Evolutionary conservation across 92 coral and sea anemone species (phyloP), one percentile per base, ranked within the genome.

Genomic region (Isaurus tuberculatus): DNA sequence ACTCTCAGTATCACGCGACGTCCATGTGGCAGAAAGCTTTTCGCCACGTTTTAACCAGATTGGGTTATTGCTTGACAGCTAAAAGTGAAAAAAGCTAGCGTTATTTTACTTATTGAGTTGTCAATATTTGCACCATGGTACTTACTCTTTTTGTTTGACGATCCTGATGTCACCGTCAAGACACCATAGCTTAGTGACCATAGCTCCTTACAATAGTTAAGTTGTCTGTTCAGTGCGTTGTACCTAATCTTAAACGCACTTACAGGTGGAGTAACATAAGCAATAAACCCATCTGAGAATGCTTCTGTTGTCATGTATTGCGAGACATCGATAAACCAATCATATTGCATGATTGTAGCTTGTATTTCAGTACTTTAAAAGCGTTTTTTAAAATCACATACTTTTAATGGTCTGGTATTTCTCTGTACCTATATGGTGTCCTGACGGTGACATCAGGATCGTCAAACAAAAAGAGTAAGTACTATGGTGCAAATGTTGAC

Each of bases 201-300:
- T n/a, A n/a, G n/a, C n/a, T n/a, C n/a, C n/a, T n/a, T n/a, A n/a
- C n/a, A n/a, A n/a, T n/a, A n/a, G n/a, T n/a, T n/a, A n/a, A n/a
- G n/a, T n/a, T n/a, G n/a, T n/a, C n/a, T n/a, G n/a, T n/a, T n/a
- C n/a, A n/a, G n/a, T n/a, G n/a, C n/a, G n/a, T n/a, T n/a, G n/a
- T n/a, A n/a, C n/a, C n/a, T n/a, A n/a, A n/a, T n/a, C n/a, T n/a
- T n/a, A n/a, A n/a, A n/a, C n/a, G n/a, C n/a, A n/a, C n/a, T n/a
- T n/a, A n/a, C n/a, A n/a, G n/a, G n/a, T n/a, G n/a, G n/a, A n/a
- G 99, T 89, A 17, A 48, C 83, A 30, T 96, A 98, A 11, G 94
- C 97, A n/a, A 90, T 77, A 64, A 96, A 96, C 15, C 99, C 99
- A 71, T 92, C 90, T 26, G 99, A 94, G 89, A 92, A 91, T 19